phyloP scores from a whole-genome alignment of 2,888 invertebrate genomes.

The Drosophila helvetica region DNA sequence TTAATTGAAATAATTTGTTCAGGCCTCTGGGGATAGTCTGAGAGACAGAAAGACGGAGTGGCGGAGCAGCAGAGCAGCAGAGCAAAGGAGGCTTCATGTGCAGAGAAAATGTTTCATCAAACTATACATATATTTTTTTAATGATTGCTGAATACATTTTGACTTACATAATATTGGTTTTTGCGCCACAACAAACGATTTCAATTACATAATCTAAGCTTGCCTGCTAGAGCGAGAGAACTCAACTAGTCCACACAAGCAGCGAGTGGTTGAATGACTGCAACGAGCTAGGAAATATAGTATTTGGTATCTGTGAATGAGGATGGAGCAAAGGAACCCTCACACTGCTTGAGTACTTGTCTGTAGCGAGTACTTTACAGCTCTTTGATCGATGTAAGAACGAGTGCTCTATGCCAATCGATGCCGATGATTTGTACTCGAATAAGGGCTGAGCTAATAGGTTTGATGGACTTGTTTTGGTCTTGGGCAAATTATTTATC shows the following conservation, averaged over 20 bases:
- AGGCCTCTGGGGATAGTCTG: slow-evolving; percentile 47
- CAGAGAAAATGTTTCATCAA: background rate
- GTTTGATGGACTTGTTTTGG: too few relatives aligned
- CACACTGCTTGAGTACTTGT: background rate
- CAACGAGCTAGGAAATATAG: background rate
- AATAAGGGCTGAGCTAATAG: too few relatives aligned
- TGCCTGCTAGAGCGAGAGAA: background rate
- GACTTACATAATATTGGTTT: slow-evolving; percentile 26
- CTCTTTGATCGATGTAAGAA: too few relatives aligned
- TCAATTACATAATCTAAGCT: slow-evolving; percentile 18
- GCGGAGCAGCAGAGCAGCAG: background rate
- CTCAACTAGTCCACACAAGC: background rate
- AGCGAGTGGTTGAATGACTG: background rate
- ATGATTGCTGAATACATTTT: background rate
- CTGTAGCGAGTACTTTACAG: too few relatives aligned
- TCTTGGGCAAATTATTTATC: too few relatives aligned
- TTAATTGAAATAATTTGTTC: slow-evolving; percentile 77
- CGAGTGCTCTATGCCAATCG: too few relatives aligned
- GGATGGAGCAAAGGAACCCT: background rate
- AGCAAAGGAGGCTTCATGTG: background rate
- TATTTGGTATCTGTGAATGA: background rate
- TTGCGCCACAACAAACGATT: slow-evolving; percentile 17
- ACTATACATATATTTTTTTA: background rate
- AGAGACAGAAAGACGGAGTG: slow-evolving; percentile 38
- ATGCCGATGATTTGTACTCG: too few relatives aligned